A percentile compares a stretch with the other conserved stretches of the same genome.
Conservation (phyloP, 2,113 vertebrate species). For the Hippopotamus amphibius region DNA sequence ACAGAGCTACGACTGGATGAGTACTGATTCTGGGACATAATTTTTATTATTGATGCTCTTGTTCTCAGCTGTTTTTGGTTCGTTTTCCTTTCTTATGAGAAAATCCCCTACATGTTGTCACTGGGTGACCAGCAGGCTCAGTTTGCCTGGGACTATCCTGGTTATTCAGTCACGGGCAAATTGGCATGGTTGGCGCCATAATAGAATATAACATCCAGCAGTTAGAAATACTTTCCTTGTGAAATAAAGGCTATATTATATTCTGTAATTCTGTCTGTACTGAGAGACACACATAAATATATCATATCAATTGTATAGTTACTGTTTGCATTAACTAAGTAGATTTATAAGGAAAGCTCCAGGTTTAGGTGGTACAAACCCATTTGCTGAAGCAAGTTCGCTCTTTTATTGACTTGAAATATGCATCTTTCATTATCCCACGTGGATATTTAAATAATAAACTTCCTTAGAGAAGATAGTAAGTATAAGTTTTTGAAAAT, state of each 20-base stretch:
- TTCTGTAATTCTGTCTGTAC: background rate
- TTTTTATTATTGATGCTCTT: background rate
- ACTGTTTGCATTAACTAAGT: background rate
- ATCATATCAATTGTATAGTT: background rate
- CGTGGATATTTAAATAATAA: conserved; percentile 39
- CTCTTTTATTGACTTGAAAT: conserved; percentile 33
- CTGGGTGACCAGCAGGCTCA: background rate
- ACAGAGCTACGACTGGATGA: background rate
- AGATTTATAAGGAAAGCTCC: background rate
- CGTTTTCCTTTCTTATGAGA: background rate
- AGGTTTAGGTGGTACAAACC: background rate
- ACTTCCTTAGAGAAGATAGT: background rate
- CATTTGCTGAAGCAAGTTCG: background rate
- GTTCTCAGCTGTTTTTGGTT: background rate
- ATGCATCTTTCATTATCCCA: conserved; percentile 5
- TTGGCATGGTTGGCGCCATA: background rate
- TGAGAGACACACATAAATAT: background rate
- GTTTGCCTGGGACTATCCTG: background rate
- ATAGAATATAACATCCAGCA: background rate
- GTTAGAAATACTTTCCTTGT: background rate
- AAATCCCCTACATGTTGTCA: background rate
- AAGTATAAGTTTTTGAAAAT: conserved; percentile 30
- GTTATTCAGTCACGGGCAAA: background rate
- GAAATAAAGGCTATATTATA: background rate
- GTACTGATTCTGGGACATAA: background rate